Evolutionary conservation across 2,888 invertebrate genomes (phyloP).

Genomic region (Drosophila leonis): DNA sequence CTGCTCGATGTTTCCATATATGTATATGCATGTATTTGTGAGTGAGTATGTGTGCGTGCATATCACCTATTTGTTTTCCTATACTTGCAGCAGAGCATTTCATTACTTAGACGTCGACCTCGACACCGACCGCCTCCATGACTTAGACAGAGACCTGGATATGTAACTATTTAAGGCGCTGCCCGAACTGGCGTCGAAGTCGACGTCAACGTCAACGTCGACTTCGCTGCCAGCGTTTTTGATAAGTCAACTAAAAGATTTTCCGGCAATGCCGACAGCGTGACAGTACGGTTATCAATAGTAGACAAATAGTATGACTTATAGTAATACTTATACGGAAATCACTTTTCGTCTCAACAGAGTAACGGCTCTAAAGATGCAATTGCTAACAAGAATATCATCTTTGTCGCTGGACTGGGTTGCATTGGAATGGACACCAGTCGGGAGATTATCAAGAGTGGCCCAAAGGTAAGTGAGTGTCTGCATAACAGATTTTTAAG

Average conservation of each 20-base stretch:
- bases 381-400: slow-evolving; percentile 72
- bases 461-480: slow-evolving; percentile 47
- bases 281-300: slow-evolving; percentile 51
- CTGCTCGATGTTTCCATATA: slow-evolving; percentile 11
- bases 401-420: slow-evolving; percentile 82
- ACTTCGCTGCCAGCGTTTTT: slow-evolving; percentile 14
- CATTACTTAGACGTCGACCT: slow-evolving; percentile 7
- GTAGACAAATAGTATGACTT: slow-evolving; percentile 1
- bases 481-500: background rate
- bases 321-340: slow-evolving; percentile 22
- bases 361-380: slow-evolving; percentile 48
- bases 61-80: slow-evolving; percentile 5
- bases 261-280: slow-evolving; percentile 4
- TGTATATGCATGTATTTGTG: background rate
- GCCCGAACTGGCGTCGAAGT: background rate
- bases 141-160: background rate
- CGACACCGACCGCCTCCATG: background rate
- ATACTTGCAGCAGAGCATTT: slow-evolving; percentile 4
- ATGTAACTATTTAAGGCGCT: slow-evolving; percentile 38
- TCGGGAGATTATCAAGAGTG: slow-evolving; percentile 61
- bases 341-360: slow-evolving; percentile 34
- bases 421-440: slow-evolving; percentile 80
- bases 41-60: background rate
- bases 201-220: slow-evolving; percentile 9
- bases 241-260: slow-evolving; percentile 25